A percentile compares a stretch with the other conserved stretches of the same genome.
Evolutionary conservation across 2,113 vertebrate species (phyloP).

Genomic region (Dromaius novaehollandiae): DNA sequence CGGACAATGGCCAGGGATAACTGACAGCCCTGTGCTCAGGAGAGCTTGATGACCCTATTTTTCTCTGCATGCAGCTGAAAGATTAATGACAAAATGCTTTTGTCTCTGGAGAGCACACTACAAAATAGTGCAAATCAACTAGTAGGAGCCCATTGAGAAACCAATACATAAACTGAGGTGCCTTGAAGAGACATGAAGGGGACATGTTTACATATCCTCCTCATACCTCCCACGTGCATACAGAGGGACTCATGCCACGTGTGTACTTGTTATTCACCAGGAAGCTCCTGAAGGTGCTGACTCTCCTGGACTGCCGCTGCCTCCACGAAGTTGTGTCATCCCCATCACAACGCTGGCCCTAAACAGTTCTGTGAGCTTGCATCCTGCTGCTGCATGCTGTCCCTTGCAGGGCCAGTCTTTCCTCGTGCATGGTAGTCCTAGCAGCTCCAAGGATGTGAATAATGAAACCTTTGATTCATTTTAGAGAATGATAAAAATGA

Average conservation of each 20-base stretch:
- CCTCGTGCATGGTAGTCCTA: rapidly evolving
- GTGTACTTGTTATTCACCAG: not conserved
- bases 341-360: not conserved
- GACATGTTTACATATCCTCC: not conserved
- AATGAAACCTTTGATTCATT: not conserved
- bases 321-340: not conserved
- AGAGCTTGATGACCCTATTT: not conserved
- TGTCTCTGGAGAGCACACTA: not conserved
- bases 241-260: not conserved
- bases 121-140: not conserved
- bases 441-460: not conserved
- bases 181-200: not conserved
- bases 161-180: not conserved
- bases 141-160: not conserved
- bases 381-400: not conserved
- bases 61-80: not conserved
- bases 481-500: not conserved
- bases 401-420: not conserved
- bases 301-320: not conserved
- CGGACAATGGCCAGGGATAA: not conserved
- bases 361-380: not conserved
- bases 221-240: rapidly evolving
- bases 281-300: not conserved
- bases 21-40: not conserved
- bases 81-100: not conserved